A percentile compares a stretch with the other conserved stretches of the same genome.
Evolutionary conservation across 1,140 invertebrate species (phyloP).

Genomic region (Laodelphax striatellus): DNA sequence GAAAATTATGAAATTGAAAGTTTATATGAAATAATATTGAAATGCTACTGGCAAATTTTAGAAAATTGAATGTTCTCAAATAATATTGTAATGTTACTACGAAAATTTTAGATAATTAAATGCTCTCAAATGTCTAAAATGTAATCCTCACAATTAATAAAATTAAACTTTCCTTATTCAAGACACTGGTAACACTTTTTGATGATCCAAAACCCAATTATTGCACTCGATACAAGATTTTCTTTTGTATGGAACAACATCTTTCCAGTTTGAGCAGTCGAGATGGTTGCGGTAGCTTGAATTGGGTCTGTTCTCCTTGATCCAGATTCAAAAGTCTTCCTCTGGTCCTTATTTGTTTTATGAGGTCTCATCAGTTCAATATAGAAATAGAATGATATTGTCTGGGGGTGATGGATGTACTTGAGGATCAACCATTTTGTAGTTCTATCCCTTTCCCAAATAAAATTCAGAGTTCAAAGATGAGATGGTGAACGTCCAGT

Average conservation of each 20-base stretch:
- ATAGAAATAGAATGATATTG: too few species aligned
- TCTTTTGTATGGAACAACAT: neutral
- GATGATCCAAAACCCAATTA: neutral
- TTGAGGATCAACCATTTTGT: too few species aligned
- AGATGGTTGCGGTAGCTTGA: neutral
- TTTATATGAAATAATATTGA: neutral
- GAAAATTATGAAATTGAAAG: neutral
- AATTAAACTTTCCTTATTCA: neutral
- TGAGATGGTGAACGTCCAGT: too few species aligned
- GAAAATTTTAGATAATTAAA: neutral
- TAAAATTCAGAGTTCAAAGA: too few species aligned
- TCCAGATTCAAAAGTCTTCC: neutral
- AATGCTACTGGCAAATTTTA: too few species aligned
- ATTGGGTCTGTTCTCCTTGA: neutral
- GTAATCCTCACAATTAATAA: neutral
- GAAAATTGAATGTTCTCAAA: too few species aligned
- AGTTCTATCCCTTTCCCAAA: too few species aligned
- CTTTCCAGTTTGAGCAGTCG: neutral
- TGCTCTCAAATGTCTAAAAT: neutral
- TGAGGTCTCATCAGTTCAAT: neutral
- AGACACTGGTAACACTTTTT: neutral
- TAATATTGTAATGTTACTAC: neutral
- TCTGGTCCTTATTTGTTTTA: neutral
- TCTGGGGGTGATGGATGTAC: too few species aligned
- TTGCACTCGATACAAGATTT: constrained; percentile 1